Evolutionary conservation across 2,113 vertebrate genomes (phyloP).

Genomic region (Macroglossus sobrinus): DNA sequence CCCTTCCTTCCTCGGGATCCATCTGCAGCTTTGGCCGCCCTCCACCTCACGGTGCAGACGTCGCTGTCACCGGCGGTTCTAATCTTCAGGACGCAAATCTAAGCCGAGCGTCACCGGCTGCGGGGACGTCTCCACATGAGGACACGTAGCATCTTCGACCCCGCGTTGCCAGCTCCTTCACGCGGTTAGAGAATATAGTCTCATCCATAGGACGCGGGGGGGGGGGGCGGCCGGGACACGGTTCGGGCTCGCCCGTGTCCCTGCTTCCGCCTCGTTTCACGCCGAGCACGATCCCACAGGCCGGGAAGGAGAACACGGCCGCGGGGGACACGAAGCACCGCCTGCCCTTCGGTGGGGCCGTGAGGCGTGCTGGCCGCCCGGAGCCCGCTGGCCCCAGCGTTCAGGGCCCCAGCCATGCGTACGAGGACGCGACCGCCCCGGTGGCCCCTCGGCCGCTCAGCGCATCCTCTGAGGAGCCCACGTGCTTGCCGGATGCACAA

Average conservation of each 20-base stretch:
- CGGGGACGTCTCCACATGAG: accelerated
- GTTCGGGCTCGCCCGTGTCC: not conserved
- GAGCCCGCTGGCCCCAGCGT: not conserved
- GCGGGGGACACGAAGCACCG: accelerated
- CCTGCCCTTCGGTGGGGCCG: not conserved
- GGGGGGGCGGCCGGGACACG: accelerated
- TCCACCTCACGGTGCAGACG: accelerated
- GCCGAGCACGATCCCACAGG: not conserved
- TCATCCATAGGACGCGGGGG: accelerated
- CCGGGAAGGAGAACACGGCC: not conserved
- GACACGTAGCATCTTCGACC: accelerated
- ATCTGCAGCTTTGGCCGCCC: accelerated
- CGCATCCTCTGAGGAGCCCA: not conserved
- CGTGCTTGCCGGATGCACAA: conserved; percentile 27
- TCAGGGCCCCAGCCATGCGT: not conserved
- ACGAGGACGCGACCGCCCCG: not conserved
- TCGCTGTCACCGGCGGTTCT: accelerated
- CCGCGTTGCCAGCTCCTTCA: not conserved
- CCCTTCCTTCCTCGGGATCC: no score
- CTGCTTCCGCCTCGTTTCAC: not conserved
- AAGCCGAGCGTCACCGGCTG: accelerated
- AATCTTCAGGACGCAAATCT: no score
- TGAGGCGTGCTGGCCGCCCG: not conserved
- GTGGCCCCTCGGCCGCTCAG: not conserved
- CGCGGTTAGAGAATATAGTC: not conserved